phyloP scores from a whole-genome alignment of 2,888 invertebrate genomes.

The Sminthurinus aureus region DNA sequence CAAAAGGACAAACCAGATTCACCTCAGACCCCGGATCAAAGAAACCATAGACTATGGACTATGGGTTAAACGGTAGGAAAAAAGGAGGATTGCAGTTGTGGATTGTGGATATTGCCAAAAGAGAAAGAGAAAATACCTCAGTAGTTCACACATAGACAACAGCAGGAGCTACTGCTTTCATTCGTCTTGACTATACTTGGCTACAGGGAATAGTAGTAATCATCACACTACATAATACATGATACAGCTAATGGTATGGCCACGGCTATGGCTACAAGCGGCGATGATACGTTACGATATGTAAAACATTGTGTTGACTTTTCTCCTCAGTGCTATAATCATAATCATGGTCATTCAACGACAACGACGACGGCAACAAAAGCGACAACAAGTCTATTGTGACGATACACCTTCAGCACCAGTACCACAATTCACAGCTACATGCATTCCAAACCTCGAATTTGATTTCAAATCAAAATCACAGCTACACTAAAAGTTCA shows the following conservation, averaged over 20 bases:
- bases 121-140: not conserved
- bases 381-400: no score
- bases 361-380: not conserved
- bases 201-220: not conserved
- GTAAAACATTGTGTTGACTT: not conserved
- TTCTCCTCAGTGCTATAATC: not conserved
- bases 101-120: not conserved
- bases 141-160: no score
- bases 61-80: no score
- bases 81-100: no score
- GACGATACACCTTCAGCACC: no score
- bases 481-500: no score
- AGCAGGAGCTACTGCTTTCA: no score
- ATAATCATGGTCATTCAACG: not conserved
- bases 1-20: no score
- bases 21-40: no score
- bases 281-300: not conserved
- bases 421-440: not conserved
- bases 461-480: not conserved
- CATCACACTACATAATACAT: not conserved
- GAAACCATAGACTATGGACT: no score
- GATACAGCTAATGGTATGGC: not conserved
- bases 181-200: not conserved
- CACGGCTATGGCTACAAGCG: not conserved
- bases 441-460: not conserved